These are phyloP conservation scores for Cyrtorhinus lividipennis DNA, from an alignment of 1,140 invertebrate genomes.

Conservation along the genomic window DNA sequence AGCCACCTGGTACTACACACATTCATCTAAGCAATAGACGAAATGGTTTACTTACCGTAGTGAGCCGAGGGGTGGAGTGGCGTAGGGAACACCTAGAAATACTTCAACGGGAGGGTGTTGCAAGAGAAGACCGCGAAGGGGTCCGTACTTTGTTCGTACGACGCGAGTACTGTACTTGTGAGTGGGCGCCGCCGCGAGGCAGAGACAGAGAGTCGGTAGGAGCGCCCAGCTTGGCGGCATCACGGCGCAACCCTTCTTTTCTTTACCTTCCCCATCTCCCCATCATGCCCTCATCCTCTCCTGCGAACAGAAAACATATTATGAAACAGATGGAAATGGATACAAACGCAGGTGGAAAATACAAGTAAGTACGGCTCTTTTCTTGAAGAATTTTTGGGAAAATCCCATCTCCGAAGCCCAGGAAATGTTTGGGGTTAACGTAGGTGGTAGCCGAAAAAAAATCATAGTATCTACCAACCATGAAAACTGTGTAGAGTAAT, in stretches of 20 bases:
- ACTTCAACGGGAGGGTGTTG: constrained; percentile 68
- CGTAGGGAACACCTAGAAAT: constrained; percentile 92
- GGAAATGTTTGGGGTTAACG: no score
- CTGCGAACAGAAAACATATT: neutral
- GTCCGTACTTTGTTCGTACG: constrained; percentile 74
- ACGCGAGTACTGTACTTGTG: constrained; percentile 64
- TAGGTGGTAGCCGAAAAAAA: no score
- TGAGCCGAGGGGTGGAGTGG: constrained; percentile 57
- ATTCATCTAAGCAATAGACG: no score
- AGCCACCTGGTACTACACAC: no score
- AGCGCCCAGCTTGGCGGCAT: constrained; percentile 15
- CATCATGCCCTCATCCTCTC: constrained; percentile 20
- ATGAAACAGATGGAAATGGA: neutral
- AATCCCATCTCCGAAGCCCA: no score
- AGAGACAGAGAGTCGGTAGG: constrained; percentile 33
- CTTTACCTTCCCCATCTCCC: constrained; percentile 23
- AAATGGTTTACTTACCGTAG: constrained; percentile 36
- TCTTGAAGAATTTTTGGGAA: no score
- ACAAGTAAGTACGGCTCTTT: no score
- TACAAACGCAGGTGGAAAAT: no score
- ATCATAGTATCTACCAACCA: no score
- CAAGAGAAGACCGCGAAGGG: constrained; percentile 65
- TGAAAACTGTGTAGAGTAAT: no score
- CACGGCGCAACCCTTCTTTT: constrained; percentile 18
- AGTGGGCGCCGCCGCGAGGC: constrained; percentile 31